Conservation (phyloP, 2,888 invertebrate genomes). For the Drosophila setosimentum region DNA sequence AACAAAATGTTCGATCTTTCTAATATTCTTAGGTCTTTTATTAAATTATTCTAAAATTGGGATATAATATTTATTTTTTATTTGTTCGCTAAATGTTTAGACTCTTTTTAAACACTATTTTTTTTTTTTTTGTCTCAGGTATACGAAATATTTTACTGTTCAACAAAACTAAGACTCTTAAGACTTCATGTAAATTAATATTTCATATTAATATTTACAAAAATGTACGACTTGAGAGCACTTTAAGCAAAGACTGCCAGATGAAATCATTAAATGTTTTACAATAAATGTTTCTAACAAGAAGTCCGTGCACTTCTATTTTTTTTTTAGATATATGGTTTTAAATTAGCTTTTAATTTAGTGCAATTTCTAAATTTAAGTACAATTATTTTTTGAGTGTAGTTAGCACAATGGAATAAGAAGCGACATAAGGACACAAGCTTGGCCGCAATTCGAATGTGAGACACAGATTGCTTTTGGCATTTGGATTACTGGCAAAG, state of each 20-base stretch:
- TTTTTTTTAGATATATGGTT: background rate
- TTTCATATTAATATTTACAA: background rate
- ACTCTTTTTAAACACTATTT: background rate
- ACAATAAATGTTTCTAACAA: background rate
- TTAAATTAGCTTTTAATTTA: background rate
- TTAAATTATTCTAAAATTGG: background rate
- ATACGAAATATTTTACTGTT: too few relatives aligned
- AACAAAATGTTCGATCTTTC: background rate
- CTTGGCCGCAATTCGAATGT: conserved; percentile 20
- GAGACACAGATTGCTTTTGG: conserved; percentile 20
- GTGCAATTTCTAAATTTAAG: background rate
- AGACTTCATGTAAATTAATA: background rate
- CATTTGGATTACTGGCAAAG: conserved; percentile 22
- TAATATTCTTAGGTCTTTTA: background rate
- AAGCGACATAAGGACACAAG: conserved; percentile 23
- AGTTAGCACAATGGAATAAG: conserved; percentile 13
- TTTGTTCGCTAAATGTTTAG: background rate
- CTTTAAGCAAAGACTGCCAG: too few relatives aligned
- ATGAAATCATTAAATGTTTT: too few relatives aligned
- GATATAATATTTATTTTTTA: background rate
- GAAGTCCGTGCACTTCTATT: background rate
- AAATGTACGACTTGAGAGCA: background rate
- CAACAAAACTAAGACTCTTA: background rate
- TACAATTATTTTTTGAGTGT: background rate
- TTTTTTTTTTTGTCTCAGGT: too few relatives aligned